A percentile compares a stretch with the other conserved stretches of the same genome.
phyloP scores from a whole-genome alignment of 2,888 invertebrate species.

The Eristalis tenax region DNA sequence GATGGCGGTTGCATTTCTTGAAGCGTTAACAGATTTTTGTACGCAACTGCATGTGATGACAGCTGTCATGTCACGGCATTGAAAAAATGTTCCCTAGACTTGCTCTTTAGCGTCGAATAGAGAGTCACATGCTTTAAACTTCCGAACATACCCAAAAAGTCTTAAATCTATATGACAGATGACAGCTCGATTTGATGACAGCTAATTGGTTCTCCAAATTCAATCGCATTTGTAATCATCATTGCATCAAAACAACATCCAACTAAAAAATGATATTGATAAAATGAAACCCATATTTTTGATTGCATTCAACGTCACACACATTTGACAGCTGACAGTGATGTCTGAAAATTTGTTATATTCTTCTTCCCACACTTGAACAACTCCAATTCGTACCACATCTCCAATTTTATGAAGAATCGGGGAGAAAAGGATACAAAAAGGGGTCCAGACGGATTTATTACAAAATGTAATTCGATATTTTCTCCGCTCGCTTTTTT shows the following conservation, averaged over 20 bases:
- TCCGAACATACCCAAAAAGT: neutral
- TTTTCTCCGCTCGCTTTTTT: neutral
- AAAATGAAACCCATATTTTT: neutral
- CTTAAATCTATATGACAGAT: neutral
- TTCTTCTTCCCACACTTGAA: neutral
- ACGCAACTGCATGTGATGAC: neutral
- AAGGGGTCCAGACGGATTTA: conserved; percentile 12
- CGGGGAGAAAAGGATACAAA: neutral
- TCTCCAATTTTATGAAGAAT: neutral
- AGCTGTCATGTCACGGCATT: neutral
- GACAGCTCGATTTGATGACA: neutral
- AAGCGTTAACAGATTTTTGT: neutral
- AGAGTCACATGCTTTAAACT: neutral
- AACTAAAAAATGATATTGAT: neutral
- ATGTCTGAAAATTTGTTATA: too few relatives aligned
- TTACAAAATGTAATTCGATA: conserved; percentile 24
- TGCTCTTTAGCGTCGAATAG: too few relatives aligned
- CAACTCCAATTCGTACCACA: neutral
- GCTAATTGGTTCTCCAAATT: neutral
- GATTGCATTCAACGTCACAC: neutral
- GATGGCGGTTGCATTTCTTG: neutral
- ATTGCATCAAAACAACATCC: neutral
- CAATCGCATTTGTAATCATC: neutral
- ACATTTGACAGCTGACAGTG: neutral
- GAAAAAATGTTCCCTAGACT: neutral